Conservation (phyloP, 2,888 invertebrate genomes). For the Thecocarcelia acutangulata region DNA sequence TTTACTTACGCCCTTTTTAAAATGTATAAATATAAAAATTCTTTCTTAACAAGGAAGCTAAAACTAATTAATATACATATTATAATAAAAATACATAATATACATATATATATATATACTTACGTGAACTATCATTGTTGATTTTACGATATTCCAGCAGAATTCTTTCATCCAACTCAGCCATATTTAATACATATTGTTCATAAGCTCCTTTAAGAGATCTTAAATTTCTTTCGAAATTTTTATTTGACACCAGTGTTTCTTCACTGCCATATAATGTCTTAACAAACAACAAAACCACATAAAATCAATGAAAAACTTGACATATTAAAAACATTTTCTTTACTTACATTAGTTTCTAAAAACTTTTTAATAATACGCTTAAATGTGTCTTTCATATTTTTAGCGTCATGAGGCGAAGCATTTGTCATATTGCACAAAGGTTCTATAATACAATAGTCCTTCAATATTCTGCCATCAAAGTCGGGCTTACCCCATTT, state of each 20-base stretch:
- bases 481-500: slow-evolving; percentile 85
- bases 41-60: too few relatives aligned
- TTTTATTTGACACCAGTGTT: slow-evolving; percentile 87
- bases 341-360: slow-evolving; percentile 74
- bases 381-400: slow-evolving; percentile 93
- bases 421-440: slow-evolving; percentile 92
- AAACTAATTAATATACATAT: too few relatives aligned
- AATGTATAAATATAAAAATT: too few relatives aligned
- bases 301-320: background rate
- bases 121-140: slow-evolving; percentile 57
- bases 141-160: slow-evolving; percentile 87
- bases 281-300: slow-evolving; percentile 77
- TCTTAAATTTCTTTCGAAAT: slow-evolving; percentile 93
- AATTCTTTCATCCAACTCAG: slow-evolving; percentile 98
- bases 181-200: slow-evolving; percentile 92
- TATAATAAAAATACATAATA: too few relatives aligned
- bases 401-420: slow-evolving; percentile 92
- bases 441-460: slow-evolving; percentile 91
- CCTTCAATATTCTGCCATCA: slow-evolving; percentile 81
- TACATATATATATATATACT: slow-evolving; percentile 15
- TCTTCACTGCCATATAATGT: slow-evolving; percentile 88
- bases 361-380: slow-evolving; percentile 86
- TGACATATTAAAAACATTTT: background rate
- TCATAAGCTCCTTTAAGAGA: slow-evolving; percentile 94
- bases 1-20: too few relatives aligned